phyloP scores from a whole-genome alignment of 1,140 invertebrate genomes.

The Semibalanus balanoides region DNA sequence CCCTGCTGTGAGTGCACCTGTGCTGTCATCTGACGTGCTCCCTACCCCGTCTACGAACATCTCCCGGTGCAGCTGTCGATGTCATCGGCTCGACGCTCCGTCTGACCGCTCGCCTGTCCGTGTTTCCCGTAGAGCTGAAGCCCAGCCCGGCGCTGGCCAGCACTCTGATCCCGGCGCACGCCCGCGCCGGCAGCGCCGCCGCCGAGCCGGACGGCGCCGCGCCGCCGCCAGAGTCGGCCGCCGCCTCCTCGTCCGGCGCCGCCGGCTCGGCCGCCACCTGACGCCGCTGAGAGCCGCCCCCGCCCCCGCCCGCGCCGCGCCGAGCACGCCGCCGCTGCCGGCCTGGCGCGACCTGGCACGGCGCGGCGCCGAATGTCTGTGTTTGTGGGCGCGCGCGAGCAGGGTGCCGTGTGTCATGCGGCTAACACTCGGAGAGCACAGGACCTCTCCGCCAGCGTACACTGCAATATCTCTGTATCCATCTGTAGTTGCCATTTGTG shows the following conservation, averaged over 20 bases:
- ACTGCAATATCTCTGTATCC: constrained; percentile 2
- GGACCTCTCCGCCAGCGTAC: neutral
- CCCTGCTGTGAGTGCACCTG: no score
- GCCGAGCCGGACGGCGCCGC: neutral
- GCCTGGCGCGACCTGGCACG: no score
- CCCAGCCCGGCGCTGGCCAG: neutral
- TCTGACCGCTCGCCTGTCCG: neutral
- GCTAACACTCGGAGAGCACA: neutral
- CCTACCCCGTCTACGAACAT: no score
- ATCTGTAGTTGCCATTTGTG: neutral
- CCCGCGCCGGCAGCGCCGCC: no score
- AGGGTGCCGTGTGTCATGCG: neutral
- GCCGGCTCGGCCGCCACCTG: neutral
- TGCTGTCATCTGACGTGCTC: no score
- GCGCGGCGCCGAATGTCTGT: neutral
- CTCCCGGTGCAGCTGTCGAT: no score
- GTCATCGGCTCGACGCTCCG: no score
- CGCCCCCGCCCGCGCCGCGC: no score
- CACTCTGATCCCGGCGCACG: neutral
- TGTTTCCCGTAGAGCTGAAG: neutral
- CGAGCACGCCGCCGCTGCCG: no score
- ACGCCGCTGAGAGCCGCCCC: neutral
- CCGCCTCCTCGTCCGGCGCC: neutral
- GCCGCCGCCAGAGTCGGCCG: neutral
- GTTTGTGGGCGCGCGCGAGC: neutral